A percentile compares a stretch with the other conserved stretches of the same genome.
phyloP scores from a whole-genome alignment of 2,888 invertebrate species.

The Drosophila buzzatii region DNA sequence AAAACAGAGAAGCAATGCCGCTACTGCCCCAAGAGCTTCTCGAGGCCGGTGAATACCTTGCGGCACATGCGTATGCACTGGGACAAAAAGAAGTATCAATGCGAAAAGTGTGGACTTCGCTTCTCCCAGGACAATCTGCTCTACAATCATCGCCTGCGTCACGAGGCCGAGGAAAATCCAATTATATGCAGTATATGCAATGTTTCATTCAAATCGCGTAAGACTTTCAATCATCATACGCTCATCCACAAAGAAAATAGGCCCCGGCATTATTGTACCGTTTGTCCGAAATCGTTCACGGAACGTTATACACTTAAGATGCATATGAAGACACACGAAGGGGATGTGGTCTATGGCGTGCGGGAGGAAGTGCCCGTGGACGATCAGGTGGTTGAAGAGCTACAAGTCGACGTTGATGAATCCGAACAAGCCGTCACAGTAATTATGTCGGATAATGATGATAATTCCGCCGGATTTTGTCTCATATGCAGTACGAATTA shows the following conservation, averaged over 20 bases:
- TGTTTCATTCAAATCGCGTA: constrained; percentile 82
- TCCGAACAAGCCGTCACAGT: constrained; percentile 77
- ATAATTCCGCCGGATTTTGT: constrained; percentile 64
- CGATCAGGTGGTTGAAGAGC: constrained; percentile 72
- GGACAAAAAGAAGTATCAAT: constrained; percentile 84
- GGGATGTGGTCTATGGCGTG: constrained; percentile 70
- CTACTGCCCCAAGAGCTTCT: constrained; percentile 82
- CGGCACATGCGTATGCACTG: constrained; percentile 84
- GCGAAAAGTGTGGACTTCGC: constrained; percentile 83
- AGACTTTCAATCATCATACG: constrained; percentile 82
- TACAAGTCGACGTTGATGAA: constrained; percentile 70
- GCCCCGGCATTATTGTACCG: constrained; percentile 80
- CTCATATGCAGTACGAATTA: constrained; percentile 78
- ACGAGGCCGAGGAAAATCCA: constrained; percentile 83
- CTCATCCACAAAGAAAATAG: constrained; percentile 82
- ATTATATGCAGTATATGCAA: constrained; percentile 82
- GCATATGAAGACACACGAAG: constrained; percentile 80
- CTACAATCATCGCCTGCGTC: constrained; percentile 82
- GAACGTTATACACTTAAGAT: constrained; percentile 84
- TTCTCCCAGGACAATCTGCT: constrained; percentile 83
- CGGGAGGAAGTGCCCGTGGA: constrained; percentile 61
- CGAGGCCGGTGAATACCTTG: constrained; percentile 81
- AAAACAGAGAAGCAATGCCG: constrained; percentile 84
- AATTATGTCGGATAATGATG: constrained; percentile 73
- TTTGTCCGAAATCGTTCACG: constrained; percentile 82